Base-by-base conservation (phyloP, 2,888 invertebrate genomes). In the Drosophila glabriapex region DNA sequence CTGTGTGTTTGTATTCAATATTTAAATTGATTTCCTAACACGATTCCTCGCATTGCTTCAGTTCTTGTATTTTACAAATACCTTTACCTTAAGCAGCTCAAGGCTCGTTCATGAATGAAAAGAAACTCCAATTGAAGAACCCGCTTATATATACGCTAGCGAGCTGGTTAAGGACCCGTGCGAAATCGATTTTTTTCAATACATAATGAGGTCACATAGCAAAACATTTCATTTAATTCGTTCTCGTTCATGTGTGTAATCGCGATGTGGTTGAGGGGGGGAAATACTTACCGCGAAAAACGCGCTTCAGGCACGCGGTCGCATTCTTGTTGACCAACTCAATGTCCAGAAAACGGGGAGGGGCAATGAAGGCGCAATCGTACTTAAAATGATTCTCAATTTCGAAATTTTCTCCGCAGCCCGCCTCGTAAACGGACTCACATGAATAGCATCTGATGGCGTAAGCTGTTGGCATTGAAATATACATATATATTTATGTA, bases 371-470 rank as follows among this genome's bases (percentile, higher is more conserved):
- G 62, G 87, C 82, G 71, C 93, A 93, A 76, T 93, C 91, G 68
- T 85, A 83, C 70, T 92, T 93, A 76, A 91, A 92, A 81, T 91
- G 71, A 46, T 88, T 85, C 58, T 92, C 91, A 55, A 76, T 59
- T 25, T 89, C 83, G 76, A 93, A 93, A 60, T 91, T 78, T 64
- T 91, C 91, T 54, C 91, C 92, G 60, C 92, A 93, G 63, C 86
- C 89, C 39, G 82, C 31, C 71, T 93, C 89, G 73, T 91, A 90
- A 43, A 83, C 87, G 16, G 93, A 93, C 76, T 93, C 93, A 73
- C 93, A 93, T 65, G 91, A 83, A 68, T 92, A 93, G 72, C 93
- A 93, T 64, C 85, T 87, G 73, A 93, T 91, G 78, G 92, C 92
- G 67, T 81, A 85, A 64, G 86, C 92, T 93, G 74, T 64, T 80